Evolutionary conservation across 2,797 vertebrate species (phyloP).

Genomic region (Prionace glauca): DNA sequence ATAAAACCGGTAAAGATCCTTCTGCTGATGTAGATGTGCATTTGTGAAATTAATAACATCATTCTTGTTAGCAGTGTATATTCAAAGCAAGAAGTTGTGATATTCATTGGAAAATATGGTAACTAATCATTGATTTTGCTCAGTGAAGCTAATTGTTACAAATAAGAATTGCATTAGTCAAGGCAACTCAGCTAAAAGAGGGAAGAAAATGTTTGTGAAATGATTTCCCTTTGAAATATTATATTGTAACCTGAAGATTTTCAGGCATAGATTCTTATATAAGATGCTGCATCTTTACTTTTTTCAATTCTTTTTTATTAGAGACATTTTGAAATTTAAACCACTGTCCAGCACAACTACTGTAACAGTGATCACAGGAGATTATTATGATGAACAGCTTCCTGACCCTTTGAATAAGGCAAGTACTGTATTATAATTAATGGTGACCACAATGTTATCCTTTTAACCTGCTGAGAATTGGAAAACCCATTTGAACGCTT

Average conservation of each 20-base stretch:
- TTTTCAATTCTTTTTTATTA: slow-evolving; percentile 35
- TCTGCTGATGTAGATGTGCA: neutral
- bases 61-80: neutral
- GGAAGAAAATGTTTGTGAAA: neutral
- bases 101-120: neutral
- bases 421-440: slow-evolving; percentile 42
- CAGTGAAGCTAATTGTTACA: neutral
- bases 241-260: neutral
- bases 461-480: neutral
- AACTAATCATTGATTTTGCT: neutral
- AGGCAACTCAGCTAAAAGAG: neutral
- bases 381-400: slow-evolving; percentile 61
- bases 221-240: neutral
- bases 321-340: slow-evolving; percentile 66
- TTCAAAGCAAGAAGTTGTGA: neutral
- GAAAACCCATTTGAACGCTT: neutral
- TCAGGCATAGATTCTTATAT: neutral
- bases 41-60: neutral
- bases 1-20: neutral
- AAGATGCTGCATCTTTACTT: too few species aligned
- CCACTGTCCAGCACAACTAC: slow-evolving; percentile 62
- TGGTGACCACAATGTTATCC: neutral
- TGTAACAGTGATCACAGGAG: slow-evolving; percentile 63
- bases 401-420: slow-evolving; percentile 65
- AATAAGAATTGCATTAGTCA: neutral